Conservation (phyloP, 1,140 invertebrate genomes). For the Diabrotica undecimpunctata region DNA sequence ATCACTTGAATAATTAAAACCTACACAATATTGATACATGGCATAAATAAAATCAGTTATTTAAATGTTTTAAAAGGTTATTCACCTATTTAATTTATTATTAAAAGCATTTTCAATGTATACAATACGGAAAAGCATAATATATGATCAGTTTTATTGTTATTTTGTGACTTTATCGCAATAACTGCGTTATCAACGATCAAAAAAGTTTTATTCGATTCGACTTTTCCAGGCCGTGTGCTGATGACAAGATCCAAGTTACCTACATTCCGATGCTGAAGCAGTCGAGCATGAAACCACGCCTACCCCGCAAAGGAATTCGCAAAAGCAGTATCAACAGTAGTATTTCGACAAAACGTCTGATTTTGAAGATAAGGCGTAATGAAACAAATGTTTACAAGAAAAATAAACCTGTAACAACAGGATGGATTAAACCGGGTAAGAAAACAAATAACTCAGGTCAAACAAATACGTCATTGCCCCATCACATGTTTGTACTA, state of each 20-base stretch:
- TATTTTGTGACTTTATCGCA: no score
- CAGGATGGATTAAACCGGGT: background rate
- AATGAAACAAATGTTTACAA: background rate
- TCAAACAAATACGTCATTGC: constrained; percentile 18
- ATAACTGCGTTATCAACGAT: no score
- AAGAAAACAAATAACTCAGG: constrained; percentile 6
- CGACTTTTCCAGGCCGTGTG: background rate
- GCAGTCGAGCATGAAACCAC: constrained; percentile 20
- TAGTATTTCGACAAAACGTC: background rate
- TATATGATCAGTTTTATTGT: no score
- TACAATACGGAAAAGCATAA: no score
- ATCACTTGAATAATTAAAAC: no score
- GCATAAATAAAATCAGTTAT: no score
- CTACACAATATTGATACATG: no score
- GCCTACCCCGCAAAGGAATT: constrained; percentile 7
- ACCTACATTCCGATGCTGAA: constrained; percentile 30
- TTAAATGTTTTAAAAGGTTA: no score
- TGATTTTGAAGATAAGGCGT: background rate
- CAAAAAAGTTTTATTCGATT: background rate
- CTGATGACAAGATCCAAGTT: constrained; percentile 19
- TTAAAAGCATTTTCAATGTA: no score
- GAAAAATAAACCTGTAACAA: background rate
- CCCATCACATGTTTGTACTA: constrained; percentile 18
- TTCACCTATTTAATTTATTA: no score
- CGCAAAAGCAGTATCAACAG: constrained; percentile 9